phyloP scores from a whole-genome alignment of 2,888 invertebrate species.

The Elaeidobius kamerunicus region DNA sequence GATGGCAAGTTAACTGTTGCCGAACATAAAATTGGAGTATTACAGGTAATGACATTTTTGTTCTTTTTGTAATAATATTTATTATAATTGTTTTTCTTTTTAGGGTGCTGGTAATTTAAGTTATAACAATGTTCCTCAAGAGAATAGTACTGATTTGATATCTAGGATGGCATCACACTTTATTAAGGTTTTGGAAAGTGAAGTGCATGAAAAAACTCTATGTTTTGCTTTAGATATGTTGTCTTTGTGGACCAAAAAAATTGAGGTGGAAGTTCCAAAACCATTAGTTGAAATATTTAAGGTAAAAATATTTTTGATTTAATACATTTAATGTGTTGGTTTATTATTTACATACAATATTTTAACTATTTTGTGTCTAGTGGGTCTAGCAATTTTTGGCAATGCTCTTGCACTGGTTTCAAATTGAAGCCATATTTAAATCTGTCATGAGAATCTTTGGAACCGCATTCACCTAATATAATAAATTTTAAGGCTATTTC shows the following conservation, averaged over 20 bases:
- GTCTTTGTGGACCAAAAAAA: constrained; percentile 71
- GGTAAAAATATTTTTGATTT: too few relatives aligned
- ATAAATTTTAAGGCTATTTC: too few relatives aligned
- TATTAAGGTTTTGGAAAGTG: constrained; percentile 75
- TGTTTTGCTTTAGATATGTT: constrained; percentile 79
- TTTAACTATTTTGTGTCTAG: too few relatives aligned
- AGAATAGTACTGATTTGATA: constrained; percentile 57
- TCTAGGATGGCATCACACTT: constrained; percentile 64
- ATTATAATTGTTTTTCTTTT: too few relatives aligned
- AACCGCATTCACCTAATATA: too few relatives aligned
- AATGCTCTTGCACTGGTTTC: too few relatives aligned
- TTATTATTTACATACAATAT: too few relatives aligned
- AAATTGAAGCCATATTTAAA: too few relatives aligned
- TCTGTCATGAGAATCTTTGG: too few relatives aligned
- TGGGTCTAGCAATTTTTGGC: too few relatives aligned
- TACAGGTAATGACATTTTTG: constrained; percentile 55
- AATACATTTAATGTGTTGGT: too few relatives aligned
- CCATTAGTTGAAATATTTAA: constrained; percentile 64
- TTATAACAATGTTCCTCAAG: constrained; percentile 62
- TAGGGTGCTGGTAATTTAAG: constrained; percentile 72
- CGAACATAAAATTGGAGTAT: constrained; percentile 83
- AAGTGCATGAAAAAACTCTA: constrained; percentile 90
- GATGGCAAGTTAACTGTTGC: constrained; percentile 88
- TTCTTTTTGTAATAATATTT: not conserved
- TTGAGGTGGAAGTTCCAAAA: constrained; percentile 62